Base-by-base conservation (phyloP, 2,888 invertebrate species). In the Nemotelus pantherinus region DNA sequence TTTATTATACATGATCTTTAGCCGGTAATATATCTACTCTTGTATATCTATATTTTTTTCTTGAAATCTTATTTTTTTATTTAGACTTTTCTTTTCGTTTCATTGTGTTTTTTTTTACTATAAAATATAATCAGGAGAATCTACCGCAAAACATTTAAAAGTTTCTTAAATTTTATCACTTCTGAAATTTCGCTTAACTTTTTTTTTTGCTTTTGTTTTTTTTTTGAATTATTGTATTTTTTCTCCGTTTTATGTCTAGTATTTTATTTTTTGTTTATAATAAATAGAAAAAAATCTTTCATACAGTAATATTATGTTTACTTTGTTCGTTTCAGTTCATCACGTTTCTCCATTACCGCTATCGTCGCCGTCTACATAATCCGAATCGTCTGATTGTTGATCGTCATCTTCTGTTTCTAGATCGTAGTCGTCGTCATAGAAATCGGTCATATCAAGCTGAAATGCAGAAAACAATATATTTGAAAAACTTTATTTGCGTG, bases 401-500 rank as follows among this genome's bases (percentile, higher is more conserved):
- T 92, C 91, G 82, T 89, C 89, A 84, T 91, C 91, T 83, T 93
- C 93, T 2, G 92, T 90, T 83, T 93, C 93, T 81, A 95, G 90
- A 85, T 96, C 96, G 86, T 97, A 97, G 85, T 97, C 97, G 86
- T 96, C 96, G 85, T 97, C 96, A 89, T 97, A 97, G 88, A 97
- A 97, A 87, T 98, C 98, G 82, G 96, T 95, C 92, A 96, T 94
- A 87, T 98, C 98, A 82, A 94, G 88, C 87, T 91, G 89, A 6
- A 84, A 72, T 44, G 48, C 10, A 25, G 3, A 43, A 9, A 55
- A 53, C 48, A 25, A 25, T 25, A 25, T 25, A 25, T 58, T 58
- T n/a, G 9, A 9, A n/a, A 58, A 58, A 58, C 25, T 25, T 25
- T 25, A 25, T 25, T 25, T 25, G 25, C 25, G 25, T 25, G 25